Base-by-base conservation (phyloP, 2,113 vertebrate genomes). In the Ictidomys tridecemlineatus region DNA sequence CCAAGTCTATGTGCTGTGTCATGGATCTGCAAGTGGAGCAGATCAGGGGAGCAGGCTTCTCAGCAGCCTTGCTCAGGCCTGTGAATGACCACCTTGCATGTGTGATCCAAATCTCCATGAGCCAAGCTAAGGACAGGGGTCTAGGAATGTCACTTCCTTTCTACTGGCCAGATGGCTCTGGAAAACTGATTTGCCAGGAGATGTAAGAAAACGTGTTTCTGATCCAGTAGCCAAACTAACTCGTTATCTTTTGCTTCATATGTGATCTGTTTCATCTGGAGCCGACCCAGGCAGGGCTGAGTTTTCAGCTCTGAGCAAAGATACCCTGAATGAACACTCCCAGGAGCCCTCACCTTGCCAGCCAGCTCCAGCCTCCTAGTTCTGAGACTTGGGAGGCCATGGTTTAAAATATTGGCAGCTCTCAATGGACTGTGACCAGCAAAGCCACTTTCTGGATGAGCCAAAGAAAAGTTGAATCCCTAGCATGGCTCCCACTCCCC, bases 141-240 rank as follows among this genome's bases (percentile, higher is more conserved):
- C 56, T 87, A 72, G 8, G 70, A 89, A 79, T 51, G 28, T 39
- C 34, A 30, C 28, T 88, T 58, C 26, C 69, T 77, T 32, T 22
- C 72, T 76, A 4, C 26, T 58, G 37, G 73, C 10, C n/a, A 69
- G 17, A 83, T 20, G 28, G 78, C 20, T 85, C 70, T 70, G 37
- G 58, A 79, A 96, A 96, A 72, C 20, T 9, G 24, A 96, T 58
- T 87, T 80, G 13, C 17, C 58, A 39, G 26, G 20, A 85, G n/a
- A 69, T 53, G 26, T 67, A 73, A 70, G 5, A 76, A 80, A 93
- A n/a, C 14, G 6, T 20, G 14, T 48, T 12, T 78, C 63, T 82
- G 84, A 67, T 39, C 56, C 58, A 63, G 80, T 85, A 82, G 5
- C 17, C 56, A 89, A 89, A 42, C 48, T 34, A 87, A 74, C 5